Base-by-base conservation (phyloP, 2,888 invertebrate species). In the Drosophila peninsularis region DNA sequence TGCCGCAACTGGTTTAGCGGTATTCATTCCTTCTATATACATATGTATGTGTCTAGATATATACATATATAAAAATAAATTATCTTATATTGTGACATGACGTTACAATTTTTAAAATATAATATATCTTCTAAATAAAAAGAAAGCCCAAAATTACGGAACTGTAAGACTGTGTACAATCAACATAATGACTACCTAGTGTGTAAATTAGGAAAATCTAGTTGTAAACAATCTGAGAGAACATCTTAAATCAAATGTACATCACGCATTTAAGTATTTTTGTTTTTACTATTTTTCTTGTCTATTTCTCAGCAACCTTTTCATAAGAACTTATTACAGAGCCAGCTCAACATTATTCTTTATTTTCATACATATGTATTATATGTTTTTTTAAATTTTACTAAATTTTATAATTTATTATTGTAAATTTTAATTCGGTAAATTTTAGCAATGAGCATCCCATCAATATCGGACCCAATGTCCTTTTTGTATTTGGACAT, bases 401-500 rank as follows among this genome's bases (percentile, higher is more conserved):
- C 6, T 39, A 45, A 34, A 14, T 42, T 37, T n/a, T 1, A 37
- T 7, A 3, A 17, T 21, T 5, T 24, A 27, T 27, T 37, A 6
- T 30, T 30, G 24, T 3, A 1, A 5, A 37, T 41, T 39, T 27
- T 10, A 4, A 27, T 30, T 11, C 24, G n/a, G n/a, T n/a, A n/a
- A 45, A 39, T 19, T 44, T 44, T 13, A 17, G 58, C 24, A 14
- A 83, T 86, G 87, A 44, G 53, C 42, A 56, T 47, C 1, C 10
- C 32, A 9, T 36, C 44, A 5, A 42, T 47, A 21, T 50, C 66
- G 14, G 74, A 77, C 11, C 64, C 67, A 1, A 74, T 75, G 79
- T 50, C 73, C 27, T 90, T 87, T 47, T 53, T 75, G 17, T 54
- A 82, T 32, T 64, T 90, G 3, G 80, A 87, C 11, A 45, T 80